phyloP scores from a whole-genome alignment of 2,113 vertebrate genomes.

The Bujurquina vittata region DNA sequence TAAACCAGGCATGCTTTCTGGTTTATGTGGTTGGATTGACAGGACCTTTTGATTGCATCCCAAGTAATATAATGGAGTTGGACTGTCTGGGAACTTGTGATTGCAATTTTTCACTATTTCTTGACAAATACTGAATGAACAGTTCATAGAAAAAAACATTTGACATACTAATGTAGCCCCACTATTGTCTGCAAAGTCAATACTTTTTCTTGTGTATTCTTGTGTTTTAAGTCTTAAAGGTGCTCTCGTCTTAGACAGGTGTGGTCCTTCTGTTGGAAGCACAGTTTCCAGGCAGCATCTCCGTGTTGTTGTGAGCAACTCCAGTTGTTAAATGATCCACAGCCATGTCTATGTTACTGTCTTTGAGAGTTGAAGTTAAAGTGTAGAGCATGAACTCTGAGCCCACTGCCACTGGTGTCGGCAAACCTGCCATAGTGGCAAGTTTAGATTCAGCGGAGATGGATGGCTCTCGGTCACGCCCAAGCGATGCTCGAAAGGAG shows the following conservation, averaged over 20 bases:
- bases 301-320: constrained; percentile 38
- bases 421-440: constrained; percentile 30
- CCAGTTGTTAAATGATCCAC: constrained; percentile 33
- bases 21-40: neutral
- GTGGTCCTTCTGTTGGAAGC: constrained; percentile 70
- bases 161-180: neutral
- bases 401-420: constrained; percentile 11
- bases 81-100: neutral
- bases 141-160: neutral
- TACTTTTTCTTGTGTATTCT: neutral
- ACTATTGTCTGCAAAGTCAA: neutral
- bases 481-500: constrained; percentile 50
- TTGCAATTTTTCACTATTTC: neutral
- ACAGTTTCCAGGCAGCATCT: constrained; percentile 61
- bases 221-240: neutral
- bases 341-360: constrained; percentile 42
- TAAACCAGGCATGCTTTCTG: neutral
- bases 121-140: neutral
- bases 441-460: constrained; percentile 55
- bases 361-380: constrained; percentile 48
- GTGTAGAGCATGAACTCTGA: constrained; percentile 73
- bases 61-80: neutral
- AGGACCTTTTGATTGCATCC: neutral
- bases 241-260: constrained; percentile 62
- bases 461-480: constrained; percentile 50